Base-by-base conservation (phyloP, 1,140 invertebrate genomes). In the Adelges cooleyi region DNA sequence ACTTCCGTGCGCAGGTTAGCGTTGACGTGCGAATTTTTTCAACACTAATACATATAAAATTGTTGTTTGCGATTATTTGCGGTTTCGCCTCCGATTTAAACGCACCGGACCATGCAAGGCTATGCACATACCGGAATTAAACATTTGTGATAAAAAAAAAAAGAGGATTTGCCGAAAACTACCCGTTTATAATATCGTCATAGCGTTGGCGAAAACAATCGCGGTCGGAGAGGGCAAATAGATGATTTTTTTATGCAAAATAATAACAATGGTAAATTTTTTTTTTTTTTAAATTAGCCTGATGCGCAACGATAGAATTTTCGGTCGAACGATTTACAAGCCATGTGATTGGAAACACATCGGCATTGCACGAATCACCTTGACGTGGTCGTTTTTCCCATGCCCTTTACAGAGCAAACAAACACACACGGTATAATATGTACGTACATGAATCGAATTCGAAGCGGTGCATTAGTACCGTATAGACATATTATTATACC, bases 81-180 rank as follows among this genome's bases (percentile, higher is more conserved):
- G 40, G 56, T 62, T 25, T 29, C 25, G 42, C 42, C 11, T 33
- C 11, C n/a, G 17, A 62, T 62, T 62, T 33, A 13, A 62, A 62
- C n/a, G 42, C 42, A 46, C 22, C 40, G 40, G 5, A 62, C 42
- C 56, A 33, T 62, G 56, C 56, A 62, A 62, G 56, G 56, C 9
- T 48, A 20, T 17, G 20, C 8, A 15, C 5, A 33, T 6, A 33
- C 29, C 29, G 29, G 29, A 33, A 33, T 33, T 33, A 33, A 33
- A 33, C 5, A 33, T 11, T 33, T 6, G 29, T 6, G n/a, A n/a
- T 27, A 38, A 13, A 13, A n/a, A 8, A 44, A 44, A 44, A 44
- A 44, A 44, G 3, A 17, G 11, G 40, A 44, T 13, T 48, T 25
- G 5, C 29, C 11, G 5, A 6, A 33, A 33, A 33, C 29, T 33